Base-by-base conservation (phyloP, 2,888 invertebrate genomes). In the Neoascia interrupta region DNA sequence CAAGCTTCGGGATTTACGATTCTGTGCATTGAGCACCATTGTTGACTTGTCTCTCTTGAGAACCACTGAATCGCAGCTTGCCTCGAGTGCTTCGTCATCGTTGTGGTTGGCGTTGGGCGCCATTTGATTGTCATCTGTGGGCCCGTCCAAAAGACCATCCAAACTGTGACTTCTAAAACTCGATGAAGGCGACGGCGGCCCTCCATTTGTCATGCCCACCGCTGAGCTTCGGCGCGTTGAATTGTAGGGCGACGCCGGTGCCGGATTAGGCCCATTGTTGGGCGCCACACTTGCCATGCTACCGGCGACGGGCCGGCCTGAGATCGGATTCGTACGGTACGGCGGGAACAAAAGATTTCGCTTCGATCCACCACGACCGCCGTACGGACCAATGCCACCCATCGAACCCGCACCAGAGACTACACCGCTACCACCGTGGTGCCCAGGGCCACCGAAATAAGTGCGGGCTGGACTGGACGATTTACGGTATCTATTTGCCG, bases 381-480 rank as follows among this genome's bases (percentile, higher is more conserved):
- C 84, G 34, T 84, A 83, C 19, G 84, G 83, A 47, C 85, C 85
- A 37, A 81, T 70, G 60, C 83, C 82, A 75, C 87, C 86, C 85
- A 88, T 60, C 81, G 56, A 60, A 56, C 81, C 83, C 76, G 34
- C 83, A 83, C 81, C 73, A 76, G 72, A 72, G 70, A 80, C 74
- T 56, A 74, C 68, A 54, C 81, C 81, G 81, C 84, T 84, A 69
- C 81, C 82, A 49, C 82, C 81, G 51, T 66, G 28, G 26, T 56
- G 56, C 49, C 76, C 85, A 83, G 74, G 85, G 84, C 61, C 87
- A 85, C 43, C 87, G 88, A 91, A 90, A 88, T 92, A 91, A 85
- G 91, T 91, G 82, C 91, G 90, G 83, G 91, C 91, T 84, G 93
- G 92, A 89, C 91, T 92, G 83, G 92, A 91, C 82, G 92, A 91